Percentiles rank a stretch among this genome's conserved stretches.
Evolutionary conservation across 2,797 vertebrate genomes (phyloP).

Genomic region (Acrossocheilus wenchowensis): DNA sequence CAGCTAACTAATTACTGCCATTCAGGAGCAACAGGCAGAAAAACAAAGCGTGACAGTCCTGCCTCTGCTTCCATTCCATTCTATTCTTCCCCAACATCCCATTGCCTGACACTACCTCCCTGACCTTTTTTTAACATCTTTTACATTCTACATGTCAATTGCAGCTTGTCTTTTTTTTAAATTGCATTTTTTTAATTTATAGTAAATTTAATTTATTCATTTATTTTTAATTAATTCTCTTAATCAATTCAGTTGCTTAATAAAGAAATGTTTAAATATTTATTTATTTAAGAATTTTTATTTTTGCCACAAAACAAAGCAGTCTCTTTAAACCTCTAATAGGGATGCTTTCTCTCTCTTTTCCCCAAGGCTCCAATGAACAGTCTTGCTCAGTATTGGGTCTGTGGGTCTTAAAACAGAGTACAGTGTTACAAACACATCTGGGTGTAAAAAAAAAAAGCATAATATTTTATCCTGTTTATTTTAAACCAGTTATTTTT

Average conservation of each 20-base stretch:
- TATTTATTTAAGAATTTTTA: neutral
- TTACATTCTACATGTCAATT: neutral
- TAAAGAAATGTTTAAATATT: neutral
- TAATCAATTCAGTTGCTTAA: neutral
- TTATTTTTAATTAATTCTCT: neutral
- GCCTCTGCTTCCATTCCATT: conserved; percentile 44
- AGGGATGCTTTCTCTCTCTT: neutral
- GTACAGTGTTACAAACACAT: neutral
- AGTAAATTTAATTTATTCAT: neutral
- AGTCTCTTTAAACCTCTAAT: neutral
- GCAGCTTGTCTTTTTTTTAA: neutral
- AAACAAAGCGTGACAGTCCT: conserved; percentile 83
- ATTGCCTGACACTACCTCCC: conserved; percentile 68
- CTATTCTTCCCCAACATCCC: conserved; percentile 72
- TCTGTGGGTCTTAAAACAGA: neutral
- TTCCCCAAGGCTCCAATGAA: neutral
- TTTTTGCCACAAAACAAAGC: neutral
- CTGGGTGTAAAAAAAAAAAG: neutral
- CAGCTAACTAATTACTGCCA: conserved; percentile 84
- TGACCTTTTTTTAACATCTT: neutral
- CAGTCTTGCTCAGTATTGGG: neutral
- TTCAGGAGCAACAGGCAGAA: conserved; percentile 87
- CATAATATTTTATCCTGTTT: neutral
- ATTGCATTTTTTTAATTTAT: neutral
- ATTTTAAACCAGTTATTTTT: neutral